Percentiles rank a stretch among this genome's conserved stretches.
Evolutionary conservation across 2,888 invertebrate species (phyloP).

Genomic region (Ramazzottius varieornatus): DNA sequence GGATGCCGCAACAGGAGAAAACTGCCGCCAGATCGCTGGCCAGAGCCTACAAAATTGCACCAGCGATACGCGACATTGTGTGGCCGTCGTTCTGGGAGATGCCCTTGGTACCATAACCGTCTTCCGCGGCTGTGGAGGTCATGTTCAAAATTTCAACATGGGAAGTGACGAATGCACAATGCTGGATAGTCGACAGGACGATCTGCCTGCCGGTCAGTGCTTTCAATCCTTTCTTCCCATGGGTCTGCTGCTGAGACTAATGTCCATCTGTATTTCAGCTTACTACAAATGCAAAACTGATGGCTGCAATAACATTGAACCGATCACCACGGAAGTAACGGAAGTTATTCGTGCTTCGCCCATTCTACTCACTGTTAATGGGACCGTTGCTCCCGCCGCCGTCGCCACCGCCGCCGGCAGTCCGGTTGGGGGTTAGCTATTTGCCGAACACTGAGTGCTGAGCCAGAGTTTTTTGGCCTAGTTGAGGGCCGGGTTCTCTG

Average conservation of each 20-base stretch:
- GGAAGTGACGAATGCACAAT: background rate
- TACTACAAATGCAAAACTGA: background rate
- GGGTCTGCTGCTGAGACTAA: too few relatives aligned
- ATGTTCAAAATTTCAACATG: background rate
- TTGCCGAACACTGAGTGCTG: too few relatives aligned
- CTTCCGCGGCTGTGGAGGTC: background rate
- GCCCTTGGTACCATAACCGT: background rate
- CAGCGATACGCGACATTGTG: background rate
- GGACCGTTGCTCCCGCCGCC: too few relatives aligned
- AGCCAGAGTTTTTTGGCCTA: too few relatives aligned
- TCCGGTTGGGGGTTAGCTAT: too few relatives aligned
- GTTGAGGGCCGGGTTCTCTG: too few relatives aligned
- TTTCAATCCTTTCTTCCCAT: too few relatives aligned
- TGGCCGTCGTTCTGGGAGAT: background rate
- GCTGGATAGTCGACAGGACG: background rate
- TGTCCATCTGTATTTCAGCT: too few relatives aligned
- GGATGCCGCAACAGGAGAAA: background rate
- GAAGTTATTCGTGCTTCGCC: too few relatives aligned
- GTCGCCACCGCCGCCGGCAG: too few relatives aligned
- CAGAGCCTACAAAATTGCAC: background rate
- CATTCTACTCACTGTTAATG: too few relatives aligned
- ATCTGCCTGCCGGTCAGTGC: conserved; percentile 1
- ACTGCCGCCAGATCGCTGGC: background rate
- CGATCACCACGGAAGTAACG: background rate
- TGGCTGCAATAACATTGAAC: background rate